Percentiles rank a stretch among this genome's conserved stretches.
These are phyloP conservation scores for Cylindroiulus punctatus DNA, from an alignment of 2,888 invertebrate genomes.

Conservation along the genomic window DNA sequence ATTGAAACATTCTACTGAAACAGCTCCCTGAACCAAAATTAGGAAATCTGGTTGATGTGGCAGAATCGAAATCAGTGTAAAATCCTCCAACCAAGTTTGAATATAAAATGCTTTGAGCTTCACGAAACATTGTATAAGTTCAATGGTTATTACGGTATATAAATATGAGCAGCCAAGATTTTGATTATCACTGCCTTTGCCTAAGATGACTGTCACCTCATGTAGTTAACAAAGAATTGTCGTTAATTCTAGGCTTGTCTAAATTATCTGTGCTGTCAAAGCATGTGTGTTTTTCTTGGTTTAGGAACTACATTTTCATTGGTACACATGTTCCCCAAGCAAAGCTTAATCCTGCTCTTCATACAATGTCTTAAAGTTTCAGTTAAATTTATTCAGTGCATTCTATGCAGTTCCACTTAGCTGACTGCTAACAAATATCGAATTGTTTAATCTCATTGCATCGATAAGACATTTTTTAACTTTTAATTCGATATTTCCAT, in stretches of 20 bases:
- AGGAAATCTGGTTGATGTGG: neutral
- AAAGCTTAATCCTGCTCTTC: neutral
- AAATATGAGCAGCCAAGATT: neutral
- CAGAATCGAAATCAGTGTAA: neutral
- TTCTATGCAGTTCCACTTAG: neutral
- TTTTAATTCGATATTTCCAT: no score
- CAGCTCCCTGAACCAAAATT: neutral
- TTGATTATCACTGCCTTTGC: neutral
- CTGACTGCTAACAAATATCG: neutral
- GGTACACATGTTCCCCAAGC: neutral
- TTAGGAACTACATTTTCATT: neutral
- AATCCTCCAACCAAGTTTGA: neutral
- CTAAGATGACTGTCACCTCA: constrained; percentile 7
- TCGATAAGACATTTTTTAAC: no score
- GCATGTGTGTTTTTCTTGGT: neutral
- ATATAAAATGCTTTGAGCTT: neutral
- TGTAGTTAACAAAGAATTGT: neutral
- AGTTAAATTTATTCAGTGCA: neutral
- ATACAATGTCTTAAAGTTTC: neutral
- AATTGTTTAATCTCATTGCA: neutral
- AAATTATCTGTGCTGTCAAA: neutral
- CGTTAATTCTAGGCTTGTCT: neutral
- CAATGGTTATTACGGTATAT: neutral
- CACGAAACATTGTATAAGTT: neutral
- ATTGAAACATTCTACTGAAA: neutral